phyloP scores from a whole-genome alignment of 2,797 vertebrate species.

The Thalassophryne amazonica region DNA sequence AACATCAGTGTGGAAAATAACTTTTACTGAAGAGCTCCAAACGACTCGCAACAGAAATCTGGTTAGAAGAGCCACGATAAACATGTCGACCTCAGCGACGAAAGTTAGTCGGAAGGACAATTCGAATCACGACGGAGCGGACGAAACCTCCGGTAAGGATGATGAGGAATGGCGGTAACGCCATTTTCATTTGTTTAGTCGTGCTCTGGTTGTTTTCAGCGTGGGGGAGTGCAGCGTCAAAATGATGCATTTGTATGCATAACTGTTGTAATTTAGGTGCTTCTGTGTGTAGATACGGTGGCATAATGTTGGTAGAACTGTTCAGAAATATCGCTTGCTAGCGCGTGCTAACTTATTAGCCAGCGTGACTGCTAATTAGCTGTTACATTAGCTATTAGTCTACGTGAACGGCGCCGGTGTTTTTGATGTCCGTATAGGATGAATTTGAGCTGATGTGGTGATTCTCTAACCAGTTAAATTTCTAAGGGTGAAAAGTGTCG shows the following conservation, averaged over 20 bases:
- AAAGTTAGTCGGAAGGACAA: conserved; percentile 98
- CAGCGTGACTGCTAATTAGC: conserved; percentile 40
- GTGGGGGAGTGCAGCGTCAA: neutral
- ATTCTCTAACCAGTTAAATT: neutral
- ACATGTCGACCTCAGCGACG: conserved; percentile 92
- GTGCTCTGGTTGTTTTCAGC: conserved; percentile 28
- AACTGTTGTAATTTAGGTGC: neutral
- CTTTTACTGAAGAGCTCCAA: conserved; percentile 44
- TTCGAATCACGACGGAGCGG: conserved; percentile 96
- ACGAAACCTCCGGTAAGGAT: conserved; percentile 92
- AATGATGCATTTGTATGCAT: rapidly evolving
- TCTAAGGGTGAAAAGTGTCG: neutral
- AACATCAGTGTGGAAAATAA: conserved; percentile 57
- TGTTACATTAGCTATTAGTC: conserved; percentile 19
- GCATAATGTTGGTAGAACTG: neutral
- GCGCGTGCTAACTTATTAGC: conserved; percentile 30
- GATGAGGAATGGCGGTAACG: conserved; percentile 73
- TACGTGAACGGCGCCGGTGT: conserved; percentile 20
- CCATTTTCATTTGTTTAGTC: conserved; percentile 77
- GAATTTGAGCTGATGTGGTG: neutral
- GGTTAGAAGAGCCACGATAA: conserved; percentile 38
- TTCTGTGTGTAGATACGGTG: neutral
- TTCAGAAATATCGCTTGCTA: conserved; percentile 32
- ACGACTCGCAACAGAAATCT: conserved; percentile 15
- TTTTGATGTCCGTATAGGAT: neutral